Evolutionary conservation across 2,113 vertebrate species (phyloP).

Genomic region (Dipodomys stephensi): DNA sequence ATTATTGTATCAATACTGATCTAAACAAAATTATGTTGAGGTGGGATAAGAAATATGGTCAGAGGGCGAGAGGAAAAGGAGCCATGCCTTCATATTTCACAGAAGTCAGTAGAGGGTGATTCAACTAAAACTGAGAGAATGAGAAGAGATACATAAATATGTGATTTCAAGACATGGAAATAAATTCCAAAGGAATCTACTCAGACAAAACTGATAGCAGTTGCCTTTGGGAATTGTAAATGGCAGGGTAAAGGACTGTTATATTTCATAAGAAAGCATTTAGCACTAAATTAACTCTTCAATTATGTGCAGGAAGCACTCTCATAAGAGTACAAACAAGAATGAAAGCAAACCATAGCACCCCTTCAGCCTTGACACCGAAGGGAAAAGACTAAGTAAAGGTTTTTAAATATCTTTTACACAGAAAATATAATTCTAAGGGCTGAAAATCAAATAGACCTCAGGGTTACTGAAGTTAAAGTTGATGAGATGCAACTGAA

Average conservation of each 20-base stretch:
- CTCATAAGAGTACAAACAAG: slow-evolving; percentile 31
- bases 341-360: slow-evolving; percentile 18
- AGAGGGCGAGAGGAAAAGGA: not conserved
- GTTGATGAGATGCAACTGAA: not conserved
- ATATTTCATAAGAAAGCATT: slow-evolving; percentile 33
- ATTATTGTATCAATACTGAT: not conserved
- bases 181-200: slow-evolving; percentile 8
- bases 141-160: not conserved
- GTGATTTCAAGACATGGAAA: not conserved
- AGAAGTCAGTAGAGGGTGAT: not conserved
- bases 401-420: not conserved
- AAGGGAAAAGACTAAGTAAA: not conserved
- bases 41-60: not conserved
- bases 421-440: not conserved
- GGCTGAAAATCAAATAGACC: not conserved
- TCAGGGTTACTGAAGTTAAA: not conserved
- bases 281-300: slow-evolving; percentile 48
- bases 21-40: not conserved
- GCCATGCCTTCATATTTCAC: not conserved
- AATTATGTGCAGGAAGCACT: not conserved
- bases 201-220: slow-evolving; percentile 2
- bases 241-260: not conserved
- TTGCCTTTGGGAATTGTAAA: not conserved
- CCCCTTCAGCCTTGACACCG: not conserved
- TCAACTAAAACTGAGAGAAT: not conserved